Conservation (phyloP, 2,113 vertebrate genomes). For the Tor tambroides region DNA sequence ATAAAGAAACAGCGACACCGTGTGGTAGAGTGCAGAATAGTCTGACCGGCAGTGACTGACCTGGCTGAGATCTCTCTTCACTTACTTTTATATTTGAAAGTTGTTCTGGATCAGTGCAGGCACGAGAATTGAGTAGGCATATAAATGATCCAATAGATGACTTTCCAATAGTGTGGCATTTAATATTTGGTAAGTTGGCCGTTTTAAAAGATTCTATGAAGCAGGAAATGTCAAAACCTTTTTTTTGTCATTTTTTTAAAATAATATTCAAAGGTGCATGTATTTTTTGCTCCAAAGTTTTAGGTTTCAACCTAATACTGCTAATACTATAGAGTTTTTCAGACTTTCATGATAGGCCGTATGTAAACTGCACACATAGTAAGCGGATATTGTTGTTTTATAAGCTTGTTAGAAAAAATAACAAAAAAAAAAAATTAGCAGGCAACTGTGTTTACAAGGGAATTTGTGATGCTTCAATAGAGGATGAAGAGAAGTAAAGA, state of each 20-base stretch:
- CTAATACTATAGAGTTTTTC: not conserved
- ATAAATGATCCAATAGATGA: not conserved
- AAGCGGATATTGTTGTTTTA: too few relatives aligned
- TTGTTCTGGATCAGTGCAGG: too few relatives aligned
- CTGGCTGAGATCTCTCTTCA: not conserved
- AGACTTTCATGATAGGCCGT: not conserved
- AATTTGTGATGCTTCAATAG: not conserved
- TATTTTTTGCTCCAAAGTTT: too few relatives aligned
- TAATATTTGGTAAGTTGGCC: not conserved
- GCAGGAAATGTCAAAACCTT: not conserved
- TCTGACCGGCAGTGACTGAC: not conserved
- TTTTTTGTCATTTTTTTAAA: too few relatives aligned
- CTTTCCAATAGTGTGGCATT: not conserved
- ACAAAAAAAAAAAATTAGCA: not conserved
- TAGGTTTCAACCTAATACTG: not conserved
- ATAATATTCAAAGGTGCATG: not conserved
- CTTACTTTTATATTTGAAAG: not conserved
- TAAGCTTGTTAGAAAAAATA: not conserved
- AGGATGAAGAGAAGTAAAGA: not conserved
- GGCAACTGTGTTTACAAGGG: not conserved
- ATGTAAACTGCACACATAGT: not conserved
- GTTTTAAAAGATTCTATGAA: not conserved
- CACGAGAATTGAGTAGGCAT: not conserved
- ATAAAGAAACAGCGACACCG: slow-evolving; percentile 40
- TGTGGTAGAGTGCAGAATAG: not conserved